phyloP scores from a whole-genome alignment of 2,888 invertebrate genomes.

The Odontocerum albicorne region DNA sequence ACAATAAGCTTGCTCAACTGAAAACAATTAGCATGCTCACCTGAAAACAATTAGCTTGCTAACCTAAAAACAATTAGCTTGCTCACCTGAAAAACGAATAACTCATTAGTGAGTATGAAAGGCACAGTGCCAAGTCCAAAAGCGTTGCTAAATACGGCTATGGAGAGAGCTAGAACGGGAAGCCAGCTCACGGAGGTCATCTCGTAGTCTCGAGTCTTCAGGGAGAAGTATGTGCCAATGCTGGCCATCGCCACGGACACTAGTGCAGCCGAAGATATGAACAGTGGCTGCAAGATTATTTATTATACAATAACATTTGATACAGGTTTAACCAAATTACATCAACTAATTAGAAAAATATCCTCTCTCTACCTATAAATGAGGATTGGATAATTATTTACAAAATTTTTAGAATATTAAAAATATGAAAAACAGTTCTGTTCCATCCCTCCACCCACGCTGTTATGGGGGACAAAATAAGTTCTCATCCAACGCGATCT shows the following conservation, averaged over 20 bases:
- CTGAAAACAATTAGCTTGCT: too few relatives aligned
- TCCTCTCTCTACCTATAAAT: background rate
- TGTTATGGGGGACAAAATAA: too few relatives aligned
- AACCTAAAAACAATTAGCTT: background rate
- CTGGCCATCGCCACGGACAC: conserved; percentile 38
- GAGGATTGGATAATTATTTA: too few relatives aligned
- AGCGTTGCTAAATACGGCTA: conserved; percentile 38
- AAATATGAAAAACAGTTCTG: too few relatives aligned
- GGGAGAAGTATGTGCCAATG: conserved; percentile 40
- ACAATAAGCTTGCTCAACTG: too few relatives aligned
- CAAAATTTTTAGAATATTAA: too few relatives aligned
- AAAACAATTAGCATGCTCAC: background rate
- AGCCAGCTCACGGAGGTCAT: conserved; percentile 35
- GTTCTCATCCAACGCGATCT: too few relatives aligned
- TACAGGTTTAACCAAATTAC: too few relatives aligned
- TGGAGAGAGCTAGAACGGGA: conserved; percentile 39
- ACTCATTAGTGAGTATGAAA: conserved; percentile 40
- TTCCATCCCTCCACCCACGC: too few relatives aligned
- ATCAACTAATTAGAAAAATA: background rate
- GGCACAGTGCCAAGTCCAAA: conserved; percentile 41
- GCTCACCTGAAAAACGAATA: conserved; percentile 39
- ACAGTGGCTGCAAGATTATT: too few relatives aligned
- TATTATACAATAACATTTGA: too few relatives aligned
- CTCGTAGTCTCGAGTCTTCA: conserved; percentile 32
- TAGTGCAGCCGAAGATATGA: conserved; percentile 44